A percentile compares a stretch with the other conserved stretches of the same genome.
These are phyloP conservation scores for Drosophila quinaria DNA, from an alignment of 2,888 invertebrate species.

Conservation along the genomic window DNA sequence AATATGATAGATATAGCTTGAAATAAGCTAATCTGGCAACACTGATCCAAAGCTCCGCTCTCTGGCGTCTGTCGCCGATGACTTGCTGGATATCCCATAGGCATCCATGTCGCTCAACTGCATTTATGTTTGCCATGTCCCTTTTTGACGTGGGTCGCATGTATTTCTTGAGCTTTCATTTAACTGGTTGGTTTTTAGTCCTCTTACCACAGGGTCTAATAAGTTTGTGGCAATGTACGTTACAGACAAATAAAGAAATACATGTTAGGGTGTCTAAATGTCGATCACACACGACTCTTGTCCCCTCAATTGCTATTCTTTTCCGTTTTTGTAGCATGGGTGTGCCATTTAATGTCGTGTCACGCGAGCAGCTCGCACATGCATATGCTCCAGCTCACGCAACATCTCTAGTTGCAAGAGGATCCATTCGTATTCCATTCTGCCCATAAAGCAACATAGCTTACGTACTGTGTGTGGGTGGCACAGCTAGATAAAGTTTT, in stretches of 20 bases:
- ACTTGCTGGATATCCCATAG: slow-evolving; percentile 54
- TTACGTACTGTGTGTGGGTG: slow-evolving; percentile 50
- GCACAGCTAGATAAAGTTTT: slow-evolving; percentile 54
- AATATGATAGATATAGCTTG: no score
- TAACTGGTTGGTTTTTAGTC: slow-evolving; percentile 49
- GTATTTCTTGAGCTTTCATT: slow-evolving; percentile 44
- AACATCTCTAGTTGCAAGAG: slow-evolving; percentile 41
- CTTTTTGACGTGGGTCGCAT: slow-evolving; percentile 75
- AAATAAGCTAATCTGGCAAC: no score
- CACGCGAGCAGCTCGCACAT: slow-evolving; percentile 7
- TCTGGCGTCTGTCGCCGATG: slow-evolving; percentile 42
- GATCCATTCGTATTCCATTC: slow-evolving; percentile 12
- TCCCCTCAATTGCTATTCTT: not conserved
- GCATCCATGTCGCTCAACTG: slow-evolving; percentile 52
- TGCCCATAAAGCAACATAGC: slow-evolving; percentile 35
- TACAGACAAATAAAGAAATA: not conserved
- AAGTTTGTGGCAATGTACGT: not conserved
- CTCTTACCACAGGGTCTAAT: not conserved
- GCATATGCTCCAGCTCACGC: slow-evolving; percentile 10
- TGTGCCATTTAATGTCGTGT: slow-evolving; percentile 18
- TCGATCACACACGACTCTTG: not conserved
- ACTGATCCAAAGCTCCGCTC: no score
- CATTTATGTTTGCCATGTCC: slow-evolving; percentile 62
- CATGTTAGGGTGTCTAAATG: not conserved
- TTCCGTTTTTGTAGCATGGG: no score